Conservation (phyloP, 2,888 invertebrate genomes). For the Polylopha cassiicola region DNA sequence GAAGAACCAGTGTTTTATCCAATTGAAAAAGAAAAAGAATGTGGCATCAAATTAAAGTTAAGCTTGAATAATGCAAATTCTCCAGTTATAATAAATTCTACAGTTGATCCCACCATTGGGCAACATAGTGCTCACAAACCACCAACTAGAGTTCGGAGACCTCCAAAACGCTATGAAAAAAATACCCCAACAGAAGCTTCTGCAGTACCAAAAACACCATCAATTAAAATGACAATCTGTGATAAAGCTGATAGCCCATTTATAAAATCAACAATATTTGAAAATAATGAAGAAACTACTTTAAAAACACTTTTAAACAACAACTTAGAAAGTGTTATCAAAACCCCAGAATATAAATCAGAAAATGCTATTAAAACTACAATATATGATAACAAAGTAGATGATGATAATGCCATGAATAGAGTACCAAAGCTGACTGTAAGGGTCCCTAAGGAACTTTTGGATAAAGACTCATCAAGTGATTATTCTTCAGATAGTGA, state of each 20-base stretch:
- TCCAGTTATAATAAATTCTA: constrained; percentile 70
- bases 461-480: constrained; percentile 72
- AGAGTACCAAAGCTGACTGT: constrained; percentile 83
- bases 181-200: constrained; percentile 35
- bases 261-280: constrained; percentile 66
- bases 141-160: constrained; percentile 55
- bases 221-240: constrained; percentile 73
- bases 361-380: constrained; percentile 64
- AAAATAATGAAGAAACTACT: constrained; percentile 59
- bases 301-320: constrained; percentile 60
- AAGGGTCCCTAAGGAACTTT: constrained; percentile 79
- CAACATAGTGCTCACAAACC: constrained; percentile 58
- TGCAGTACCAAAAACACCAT: constrained; percentile 47
- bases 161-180: constrained; percentile 67
- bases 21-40: constrained; percentile 54
- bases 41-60: constrained; percentile 68
- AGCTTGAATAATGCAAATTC: constrained; percentile 70
- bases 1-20: constrained; percentile 38
- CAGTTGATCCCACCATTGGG: constrained; percentile 68
- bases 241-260: constrained; percentile 70
- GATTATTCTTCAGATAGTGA: constrained; percentile 78
- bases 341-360: constrained; percentile 49
- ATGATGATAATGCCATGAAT: constrained; percentile 64
- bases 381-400: constrained; percentile 69
- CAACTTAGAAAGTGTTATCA: constrained; percentile 47